Percentiles rank a stretch among this genome's conserved stretches.
phyloP scores from a whole-genome alignment of 2,888 invertebrate species.

The Schizotus pectinicornis region DNA sequence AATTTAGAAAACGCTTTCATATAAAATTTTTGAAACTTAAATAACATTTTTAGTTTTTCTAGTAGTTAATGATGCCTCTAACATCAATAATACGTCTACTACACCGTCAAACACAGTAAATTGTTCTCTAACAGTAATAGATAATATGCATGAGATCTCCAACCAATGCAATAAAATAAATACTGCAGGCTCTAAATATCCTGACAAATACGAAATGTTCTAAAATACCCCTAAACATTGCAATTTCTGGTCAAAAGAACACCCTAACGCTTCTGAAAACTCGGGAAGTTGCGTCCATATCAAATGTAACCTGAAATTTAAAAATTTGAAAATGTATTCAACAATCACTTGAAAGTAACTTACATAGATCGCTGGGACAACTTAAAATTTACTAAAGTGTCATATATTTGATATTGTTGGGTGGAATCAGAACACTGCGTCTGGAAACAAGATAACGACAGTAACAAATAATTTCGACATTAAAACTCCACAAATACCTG shows the following conservation, averaged over 20 bases:
- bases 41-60: too few relatives aligned
- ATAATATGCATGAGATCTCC: too few relatives aligned
- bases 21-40: too few relatives aligned
- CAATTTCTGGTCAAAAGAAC: slow-evolving; percentile 34
- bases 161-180: too few relatives aligned
- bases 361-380: slow-evolving; percentile 56
- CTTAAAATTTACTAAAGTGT: slow-evolving; percentile 53
- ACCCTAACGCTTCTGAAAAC: slow-evolving; percentile 47
- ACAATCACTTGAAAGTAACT: slow-evolving; percentile 36
- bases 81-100: too few relatives aligned
- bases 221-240: slow-evolving; percentile 30
- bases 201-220: background rate
- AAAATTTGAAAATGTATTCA: slow-evolving; percentile 17
- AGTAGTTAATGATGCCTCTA: too few relatives aligned
- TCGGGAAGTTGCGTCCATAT: slow-evolving; percentile 50
- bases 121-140: too few relatives aligned
- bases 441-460: slow-evolving; percentile 46
- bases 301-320: slow-evolving; percentile 51
- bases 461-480: slow-evolving; percentile 15
- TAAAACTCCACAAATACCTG: slow-evolving; percentile 55
- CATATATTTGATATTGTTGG: slow-evolving; percentile 53
- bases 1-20: too few relatives aligned
- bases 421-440: slow-evolving; percentile 55
- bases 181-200: too few relatives aligned
- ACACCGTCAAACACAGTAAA: too few relatives aligned